Evolutionary conservation across 2,113 vertebrate genomes (phyloP), one percentile per base, ranked within the genome.

Genomic region (Cygnus buccinator): DNA sequence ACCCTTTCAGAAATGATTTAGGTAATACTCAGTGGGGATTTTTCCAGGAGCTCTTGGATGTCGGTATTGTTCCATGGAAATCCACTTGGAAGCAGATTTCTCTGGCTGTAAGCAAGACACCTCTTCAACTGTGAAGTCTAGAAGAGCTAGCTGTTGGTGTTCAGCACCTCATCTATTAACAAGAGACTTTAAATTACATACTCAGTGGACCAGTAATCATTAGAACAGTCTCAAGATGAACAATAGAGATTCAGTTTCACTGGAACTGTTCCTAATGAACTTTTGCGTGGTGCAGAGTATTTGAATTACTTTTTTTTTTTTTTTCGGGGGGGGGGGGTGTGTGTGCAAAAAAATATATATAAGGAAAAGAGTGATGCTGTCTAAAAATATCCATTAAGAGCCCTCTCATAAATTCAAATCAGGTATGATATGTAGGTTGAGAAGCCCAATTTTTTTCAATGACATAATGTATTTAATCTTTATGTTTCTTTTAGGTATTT

Each of bases 191-290:
- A 94, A 97, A 94, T 97, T 95, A 87, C 81, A 92, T 95, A 59
- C 92, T 81, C 95, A 90, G 76, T 94, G 92, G 54, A 94, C 71
- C 92, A 95, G 75, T 91, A 90, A 93, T 96, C 95, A 96, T 90
- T 94, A 96, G 44, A 89, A 66, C 54, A 91, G 87, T 71, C 68
- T 95, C 50, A 63, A 94, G 93, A 90, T 95, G 39, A 68, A 89
- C 86, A 83, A 93, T 89, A 90, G 68, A 96, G 83, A 89, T 96
- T 96, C 97, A 97, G 92, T 96, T 97, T 96, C 77, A 89, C 58
- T 92, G 85, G 78, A 94, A 89, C 44, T 31, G 50, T 91, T 97
- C 81, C 89, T 96, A 97, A 96, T 96, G 86, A 96, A 96, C 95
- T 94, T 90, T 89, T 93, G 62, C 8, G n/a, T 87, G 31, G 46